These are phyloP conservation scores for Troglohyphantes excavatus DNA, from an alignment of 2,888 invertebrate species.

Conservation along the genomic window DNA sequence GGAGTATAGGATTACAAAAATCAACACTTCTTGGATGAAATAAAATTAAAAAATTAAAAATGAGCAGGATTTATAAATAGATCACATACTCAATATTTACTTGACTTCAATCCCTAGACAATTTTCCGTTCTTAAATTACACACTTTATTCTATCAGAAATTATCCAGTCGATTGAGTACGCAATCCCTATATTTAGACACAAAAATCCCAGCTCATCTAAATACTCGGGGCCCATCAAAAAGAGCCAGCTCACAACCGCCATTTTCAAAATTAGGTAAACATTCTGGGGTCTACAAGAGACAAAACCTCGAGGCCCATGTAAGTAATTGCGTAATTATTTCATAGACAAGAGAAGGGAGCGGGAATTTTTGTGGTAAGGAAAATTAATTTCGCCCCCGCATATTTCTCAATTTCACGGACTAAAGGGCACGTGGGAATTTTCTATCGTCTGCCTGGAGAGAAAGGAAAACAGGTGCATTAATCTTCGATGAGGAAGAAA, in stretches of 20 bases:
- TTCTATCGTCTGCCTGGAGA: neutral
- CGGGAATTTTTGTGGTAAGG: constrained; percentile 46
- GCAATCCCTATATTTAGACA: no score
- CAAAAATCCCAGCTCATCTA: no score
- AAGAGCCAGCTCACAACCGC: neutral
- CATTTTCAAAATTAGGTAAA: neutral
- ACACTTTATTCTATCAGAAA: no score
- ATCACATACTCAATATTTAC: no score
- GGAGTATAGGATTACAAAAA: no score
- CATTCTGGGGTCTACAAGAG: neutral
- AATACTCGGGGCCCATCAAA: neutral
- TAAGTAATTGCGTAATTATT: constrained; percentile 44
- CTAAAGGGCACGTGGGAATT: constrained; percentile 7
- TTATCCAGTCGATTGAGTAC: no score
- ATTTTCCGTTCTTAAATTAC: no score
- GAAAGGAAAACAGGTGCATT: neutral
- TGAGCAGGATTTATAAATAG: no score
- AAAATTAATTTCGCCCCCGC: constrained; percentile 41
- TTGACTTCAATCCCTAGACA: no score
- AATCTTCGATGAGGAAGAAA: constrained; percentile 18
- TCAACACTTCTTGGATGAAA: no score
- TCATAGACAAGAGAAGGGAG: neutral
- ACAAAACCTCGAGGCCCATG: neutral
- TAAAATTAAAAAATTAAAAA: no score
- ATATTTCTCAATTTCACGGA: constrained; percentile 59